Conservation (phyloP, 2,888 invertebrate genomes). For the Erebia ligea region DNA sequence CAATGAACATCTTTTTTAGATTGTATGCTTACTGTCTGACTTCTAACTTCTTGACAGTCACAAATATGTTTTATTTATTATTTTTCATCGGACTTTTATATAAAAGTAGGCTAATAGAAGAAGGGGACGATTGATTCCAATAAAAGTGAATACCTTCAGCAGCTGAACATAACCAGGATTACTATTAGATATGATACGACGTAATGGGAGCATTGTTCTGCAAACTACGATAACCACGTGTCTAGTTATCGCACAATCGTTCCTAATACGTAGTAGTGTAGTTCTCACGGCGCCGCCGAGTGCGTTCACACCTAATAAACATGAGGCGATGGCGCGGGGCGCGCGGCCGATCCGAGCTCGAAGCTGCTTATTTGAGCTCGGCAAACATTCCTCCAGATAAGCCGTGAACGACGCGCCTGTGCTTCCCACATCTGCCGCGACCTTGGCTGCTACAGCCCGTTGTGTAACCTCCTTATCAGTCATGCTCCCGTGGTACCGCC, state of each 20-base stretch:
- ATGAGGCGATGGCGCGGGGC: conserved; percentile 52
- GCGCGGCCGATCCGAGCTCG: conserved; percentile 50
- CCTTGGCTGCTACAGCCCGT: conserved; percentile 75
- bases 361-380: conserved; percentile 70
- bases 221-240: conserved; percentile 65
- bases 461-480: conserved; percentile 79
- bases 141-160: not conserved
- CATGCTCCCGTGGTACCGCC: conserved; percentile 66
- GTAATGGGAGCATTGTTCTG: conserved; percentile 53
- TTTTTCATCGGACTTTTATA: not conserved
- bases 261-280: conserved; percentile 60
- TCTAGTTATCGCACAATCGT: conserved; percentile 60
- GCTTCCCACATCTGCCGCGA: conserved; percentile 81
- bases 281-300: conserved; percentile 73
- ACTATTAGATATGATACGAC: conserved; percentile 18
- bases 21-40: not conserved
- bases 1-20: not conserved
- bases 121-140: not conserved
- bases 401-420: conserved; percentile 74
- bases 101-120: not conserved
- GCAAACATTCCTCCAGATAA: conserved; percentile 76
- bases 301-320: conserved; percentile 73
- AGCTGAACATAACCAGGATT: conserved; percentile 11
- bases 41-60: not conserved
- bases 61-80: not conserved